phyloP scores from a whole-genome alignment of 2,797 vertebrate species.

The Heterohyrax brucei region DNA sequence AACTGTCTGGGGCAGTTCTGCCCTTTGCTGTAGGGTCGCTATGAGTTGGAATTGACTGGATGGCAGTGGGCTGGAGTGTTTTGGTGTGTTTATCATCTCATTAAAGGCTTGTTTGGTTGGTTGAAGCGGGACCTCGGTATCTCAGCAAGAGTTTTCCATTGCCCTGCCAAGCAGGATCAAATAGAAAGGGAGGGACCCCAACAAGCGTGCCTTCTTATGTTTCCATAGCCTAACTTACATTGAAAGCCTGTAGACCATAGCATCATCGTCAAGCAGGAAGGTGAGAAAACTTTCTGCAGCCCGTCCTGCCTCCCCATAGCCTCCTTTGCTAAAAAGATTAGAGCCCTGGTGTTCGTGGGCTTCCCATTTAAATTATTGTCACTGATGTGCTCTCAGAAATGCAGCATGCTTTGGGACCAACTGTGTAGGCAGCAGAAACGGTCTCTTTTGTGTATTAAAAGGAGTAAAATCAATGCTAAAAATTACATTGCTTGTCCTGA shows the following conservation, averaged over 20 bases:
- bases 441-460: fast-evolving
- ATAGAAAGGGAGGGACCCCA: not conserved
- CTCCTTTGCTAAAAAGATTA: not conserved
- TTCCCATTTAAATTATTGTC: not conserved
- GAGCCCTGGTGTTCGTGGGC: not conserved
- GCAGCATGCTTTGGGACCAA: not conserved
- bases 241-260: not conserved
- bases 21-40: no score
- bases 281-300: not conserved
- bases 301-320: not conserved
- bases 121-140: not conserved
- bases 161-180: not conserved
- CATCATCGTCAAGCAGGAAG: not conserved
- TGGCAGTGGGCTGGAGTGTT: not conserved
- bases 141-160: not conserved
- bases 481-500: not conserved
- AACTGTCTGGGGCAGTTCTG: no score
- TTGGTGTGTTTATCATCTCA: not conserved
- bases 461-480: not conserved
- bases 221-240: not conserved
- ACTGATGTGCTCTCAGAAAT: not conserved
- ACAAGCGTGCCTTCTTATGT: not conserved
- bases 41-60: no score
- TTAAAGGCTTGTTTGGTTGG: not conserved
- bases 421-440: not conserved